phyloP scores from a whole-genome alignment of 2,797 vertebrate species.

The Phaenicophaeus curvirostris region DNA sequence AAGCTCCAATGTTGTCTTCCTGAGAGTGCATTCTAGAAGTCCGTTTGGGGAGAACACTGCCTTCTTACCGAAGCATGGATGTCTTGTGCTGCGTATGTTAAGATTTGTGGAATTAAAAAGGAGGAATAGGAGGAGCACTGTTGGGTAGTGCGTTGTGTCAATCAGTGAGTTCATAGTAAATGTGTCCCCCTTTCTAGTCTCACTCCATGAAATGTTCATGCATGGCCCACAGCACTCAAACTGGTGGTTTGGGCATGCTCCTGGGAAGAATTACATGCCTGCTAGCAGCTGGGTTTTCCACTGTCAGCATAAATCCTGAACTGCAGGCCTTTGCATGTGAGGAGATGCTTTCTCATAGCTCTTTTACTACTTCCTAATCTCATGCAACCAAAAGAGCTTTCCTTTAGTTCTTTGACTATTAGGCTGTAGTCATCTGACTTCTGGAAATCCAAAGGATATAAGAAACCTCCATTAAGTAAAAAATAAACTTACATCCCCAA shows the following conservation, averaged over 20 bases:
- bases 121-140: background rate
- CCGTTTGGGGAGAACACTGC: background rate
- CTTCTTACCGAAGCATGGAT: background rate
- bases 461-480: background rate
- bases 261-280: background rate
- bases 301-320: background rate
- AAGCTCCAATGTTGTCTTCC: rapidly evolving
- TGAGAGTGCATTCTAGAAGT: background rate
- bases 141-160: background rate
- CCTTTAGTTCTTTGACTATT: background rate
- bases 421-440: background rate
- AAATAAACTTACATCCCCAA: background rate
- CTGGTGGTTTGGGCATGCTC: background rate
- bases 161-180: background rate
- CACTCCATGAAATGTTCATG: background rate
- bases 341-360: background rate
- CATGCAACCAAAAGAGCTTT: background rate
- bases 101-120: background rate
- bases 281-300: background rate
- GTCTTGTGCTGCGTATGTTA: background rate
- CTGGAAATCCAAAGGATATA: background rate
- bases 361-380: background rate
- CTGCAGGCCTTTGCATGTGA: background rate
- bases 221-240: background rate
- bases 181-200: background rate